Percentiles rank a stretch among this genome's conserved stretches.
phyloP scores from a whole-genome alignment of 2,888 invertebrate genomes.

The Lutraria lutraria region DNA sequence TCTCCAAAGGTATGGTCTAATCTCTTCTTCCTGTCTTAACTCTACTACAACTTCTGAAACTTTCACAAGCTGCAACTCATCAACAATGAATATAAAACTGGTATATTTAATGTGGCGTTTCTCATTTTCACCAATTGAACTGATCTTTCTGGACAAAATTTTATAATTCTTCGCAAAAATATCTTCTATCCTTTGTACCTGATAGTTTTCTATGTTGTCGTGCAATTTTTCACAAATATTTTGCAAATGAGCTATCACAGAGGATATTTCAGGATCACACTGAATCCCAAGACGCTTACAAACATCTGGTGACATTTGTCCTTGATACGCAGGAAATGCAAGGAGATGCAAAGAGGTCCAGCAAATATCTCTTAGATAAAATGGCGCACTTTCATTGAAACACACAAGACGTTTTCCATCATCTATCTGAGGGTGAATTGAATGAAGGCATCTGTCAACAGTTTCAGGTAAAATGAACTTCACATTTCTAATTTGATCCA shows the following conservation, averaged over 20 bases:
- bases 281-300: slow-evolving; percentile 28
- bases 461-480: slow-evolving; percentile 53
- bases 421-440: slow-evolving; percentile 30
- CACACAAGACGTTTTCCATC: slow-evolving; percentile 41
- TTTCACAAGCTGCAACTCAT: slow-evolving; percentile 34
- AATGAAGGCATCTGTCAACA: not conserved
- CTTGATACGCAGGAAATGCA: not conserved
- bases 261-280: slow-evolving; percentile 12
- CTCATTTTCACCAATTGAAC: not conserved
- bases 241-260: slow-evolving; percentile 53
- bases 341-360: slow-evolving; percentile 47
- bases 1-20: slow-evolving; percentile 50
- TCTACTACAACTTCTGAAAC: slow-evolving; percentile 39
- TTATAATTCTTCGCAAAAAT: slow-evolving; percentile 42
- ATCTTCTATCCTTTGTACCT: not conserved
- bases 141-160: not conserved
- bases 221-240: slow-evolving; percentile 38
- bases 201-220: not conserved
- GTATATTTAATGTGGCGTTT: not conserved
- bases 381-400: slow-evolving; percentile 35
- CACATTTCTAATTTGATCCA: slow-evolving; percentile 35
- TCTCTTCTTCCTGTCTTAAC: slow-evolving; percentile 15
- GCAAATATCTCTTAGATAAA: slow-evolving; percentile 21
- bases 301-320: not conserved
- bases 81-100: slow-evolving; percentile 41